phyloP scores from a whole-genome alignment of 2,113 vertebrate genomes.

The Plectropomus leopardus region DNA sequence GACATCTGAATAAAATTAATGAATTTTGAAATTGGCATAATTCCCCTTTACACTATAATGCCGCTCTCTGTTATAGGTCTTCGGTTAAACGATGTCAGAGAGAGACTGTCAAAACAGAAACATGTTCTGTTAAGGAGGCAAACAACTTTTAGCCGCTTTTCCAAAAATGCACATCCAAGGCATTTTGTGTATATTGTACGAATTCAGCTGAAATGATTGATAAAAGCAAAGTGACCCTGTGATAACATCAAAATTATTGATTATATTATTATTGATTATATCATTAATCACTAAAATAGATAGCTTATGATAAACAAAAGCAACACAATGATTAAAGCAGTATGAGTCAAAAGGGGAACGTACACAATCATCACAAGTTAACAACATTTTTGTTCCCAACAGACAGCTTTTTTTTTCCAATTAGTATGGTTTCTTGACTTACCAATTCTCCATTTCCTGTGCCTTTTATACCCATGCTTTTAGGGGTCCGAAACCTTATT shows the following conservation, averaged over 20 bases:
- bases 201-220: not conserved
- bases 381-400: not conserved
- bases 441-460: slow-evolving; percentile 14
- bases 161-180: not conserved
- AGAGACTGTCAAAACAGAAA: too few species aligned
- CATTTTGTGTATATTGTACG: not conserved
- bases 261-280: slow-evolving; percentile 9
- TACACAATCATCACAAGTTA: not conserved
- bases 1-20: too few species aligned
- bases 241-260: not conserved
- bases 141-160: not conserved
- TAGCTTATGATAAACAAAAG: not conserved
- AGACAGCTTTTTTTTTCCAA: not conserved
- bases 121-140: not conserved
- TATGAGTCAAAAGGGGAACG: not conserved
- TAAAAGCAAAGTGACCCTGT: not conserved
- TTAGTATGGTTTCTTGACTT: not conserved
- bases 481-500: slow-evolving; percentile 12
- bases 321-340: not conserved
- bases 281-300: not conserved
- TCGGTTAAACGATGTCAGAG: too few species aligned
- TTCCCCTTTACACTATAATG: too few species aligned
- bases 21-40: too few species aligned
- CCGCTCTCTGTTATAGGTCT: too few species aligned
- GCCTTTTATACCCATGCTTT: slow-evolving; percentile 2